Evolutionary conservation across 1,140 invertebrate genomes (phyloP).

Genomic region (Radopholus similis): DNA sequence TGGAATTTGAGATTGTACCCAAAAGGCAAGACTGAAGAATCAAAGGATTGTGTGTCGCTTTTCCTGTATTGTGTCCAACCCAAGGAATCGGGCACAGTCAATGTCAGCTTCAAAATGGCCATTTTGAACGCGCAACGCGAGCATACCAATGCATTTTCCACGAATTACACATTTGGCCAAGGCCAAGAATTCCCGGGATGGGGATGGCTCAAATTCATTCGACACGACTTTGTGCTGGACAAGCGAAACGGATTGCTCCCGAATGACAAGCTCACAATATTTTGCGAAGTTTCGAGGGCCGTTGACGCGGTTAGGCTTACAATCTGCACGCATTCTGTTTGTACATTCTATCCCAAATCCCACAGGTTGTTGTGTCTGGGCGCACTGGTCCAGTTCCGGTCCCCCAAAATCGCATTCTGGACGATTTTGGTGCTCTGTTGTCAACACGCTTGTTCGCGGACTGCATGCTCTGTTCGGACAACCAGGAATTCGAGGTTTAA

Average conservation of each 20-base stretch:
- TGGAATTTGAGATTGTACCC: constrained; percentile 89
- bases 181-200: constrained; percentile 83
- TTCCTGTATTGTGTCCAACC: constrained; percentile 96
- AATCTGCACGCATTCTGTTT: neutral
- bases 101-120: constrained; percentile 99
- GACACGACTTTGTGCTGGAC: constrained; percentile 95
- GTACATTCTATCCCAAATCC: neutral
- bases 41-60: constrained; percentile 86
- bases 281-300: constrained; percentile 96
- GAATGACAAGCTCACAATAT: too few relatives aligned
- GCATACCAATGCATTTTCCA: constrained; percentile 64
- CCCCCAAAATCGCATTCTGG: constrained; percentile 59
- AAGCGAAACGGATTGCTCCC: constrained; percentile 94
- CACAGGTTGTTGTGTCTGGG: constrained; percentile 56
- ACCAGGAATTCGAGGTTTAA: constrained; percentile 35
- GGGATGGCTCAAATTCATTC: too few relatives aligned
- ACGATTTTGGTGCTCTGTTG: constrained; percentile 85
- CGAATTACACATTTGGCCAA: neutral
- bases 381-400: constrained; percentile 60
- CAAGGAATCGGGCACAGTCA: constrained; percentile 98
- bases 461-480: constrained; percentile 81
- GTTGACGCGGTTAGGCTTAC: constrained; percentile 25
- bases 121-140: too few relatives aligned
- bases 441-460: constrained; percentile 94
- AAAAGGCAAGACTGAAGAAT: constrained; percentile 87